phyloP scores from a whole-genome alignment of 2,888 invertebrate genomes.

The Thymelicus lineola region DNA sequence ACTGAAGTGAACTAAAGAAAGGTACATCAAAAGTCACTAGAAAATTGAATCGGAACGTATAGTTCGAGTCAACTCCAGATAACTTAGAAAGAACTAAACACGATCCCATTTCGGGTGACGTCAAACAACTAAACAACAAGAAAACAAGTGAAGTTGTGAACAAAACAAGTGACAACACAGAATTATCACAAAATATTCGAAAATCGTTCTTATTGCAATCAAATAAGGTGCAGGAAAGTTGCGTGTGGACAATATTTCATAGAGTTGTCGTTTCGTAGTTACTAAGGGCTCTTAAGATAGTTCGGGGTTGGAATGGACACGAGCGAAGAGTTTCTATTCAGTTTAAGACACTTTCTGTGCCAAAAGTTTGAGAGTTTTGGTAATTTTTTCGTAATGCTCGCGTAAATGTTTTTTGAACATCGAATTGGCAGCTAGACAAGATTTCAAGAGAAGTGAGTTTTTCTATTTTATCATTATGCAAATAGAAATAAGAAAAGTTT shows the following conservation, averaged over 20 bases:
- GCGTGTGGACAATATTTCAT: slow-evolving; percentile 65
- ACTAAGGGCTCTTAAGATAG: slow-evolving; percentile 51
- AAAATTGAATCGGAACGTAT: slow-evolving; percentile 31
- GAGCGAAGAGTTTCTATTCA: slow-evolving; percentile 27
- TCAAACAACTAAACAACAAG: slow-evolving; percentile 61
- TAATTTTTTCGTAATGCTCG: slow-evolving; percentile 19
- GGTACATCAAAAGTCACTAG: slow-evolving; percentile 33
- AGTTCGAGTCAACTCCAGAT: slow-evolving; percentile 24
- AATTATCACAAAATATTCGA: slow-evolving; percentile 31
- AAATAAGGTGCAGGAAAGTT: slow-evolving; percentile 36
- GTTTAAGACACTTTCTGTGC: slow-evolving; percentile 19
- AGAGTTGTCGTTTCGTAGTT: slow-evolving; percentile 51
- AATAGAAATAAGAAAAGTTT: too few species aligned
- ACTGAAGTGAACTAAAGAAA: slow-evolving; percentile 9
- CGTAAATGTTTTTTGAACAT: background rate
- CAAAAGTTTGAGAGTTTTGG: slow-evolving; percentile 18
- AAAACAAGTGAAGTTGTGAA: slow-evolving; percentile 57
- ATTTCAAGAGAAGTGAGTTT: background rate
- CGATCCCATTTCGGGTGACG: slow-evolving; percentile 49
- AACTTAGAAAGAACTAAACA: slow-evolving; percentile 40
- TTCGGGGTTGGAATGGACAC: slow-evolving; percentile 44
- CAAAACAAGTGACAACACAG: slow-evolving; percentile 54
- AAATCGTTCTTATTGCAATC: slow-evolving; percentile 39
- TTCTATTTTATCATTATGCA: too few species aligned
- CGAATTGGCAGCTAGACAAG: too few species aligned